phyloP scores from a whole-genome alignment of 2,888 invertebrate species.

The Matsumyia berberina region DNA sequence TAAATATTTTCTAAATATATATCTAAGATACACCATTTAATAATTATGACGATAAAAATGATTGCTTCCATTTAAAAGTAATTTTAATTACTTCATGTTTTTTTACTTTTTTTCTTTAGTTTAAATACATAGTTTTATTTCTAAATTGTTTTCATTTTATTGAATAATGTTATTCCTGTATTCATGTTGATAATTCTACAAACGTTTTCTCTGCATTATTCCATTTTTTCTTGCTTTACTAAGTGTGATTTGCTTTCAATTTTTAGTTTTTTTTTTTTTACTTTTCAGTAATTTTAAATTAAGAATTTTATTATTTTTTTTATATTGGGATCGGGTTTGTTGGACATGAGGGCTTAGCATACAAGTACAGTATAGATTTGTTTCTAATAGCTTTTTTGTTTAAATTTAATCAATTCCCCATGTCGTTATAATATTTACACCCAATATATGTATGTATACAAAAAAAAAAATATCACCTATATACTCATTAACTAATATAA shows the following conservation, averaged over 20 bases:
- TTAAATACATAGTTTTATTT: conserved; percentile 64
- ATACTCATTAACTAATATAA: conserved; percentile 58
- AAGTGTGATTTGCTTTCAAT: conserved; percentile 59
- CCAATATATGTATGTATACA: conserved; percentile 42
- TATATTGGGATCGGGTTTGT: conserved; percentile 48
- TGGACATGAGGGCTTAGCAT: conserved; percentile 71
- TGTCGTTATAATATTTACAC: conserved; percentile 72
- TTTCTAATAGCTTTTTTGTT: conserved; percentile 58
- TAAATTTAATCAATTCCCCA: conserved; percentile 75
- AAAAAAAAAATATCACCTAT: conserved; percentile 66
- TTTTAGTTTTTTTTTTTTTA: conserved; percentile 11
- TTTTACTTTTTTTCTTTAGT: conserved; percentile 40
- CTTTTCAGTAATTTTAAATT: conserved; percentile 31
- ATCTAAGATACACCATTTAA: conserved; percentile 76
- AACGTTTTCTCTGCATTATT: conserved; percentile 59
- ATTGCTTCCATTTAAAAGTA: conserved; percentile 76
- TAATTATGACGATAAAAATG: conserved; percentile 76
- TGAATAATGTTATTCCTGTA: conserved; percentile 73
- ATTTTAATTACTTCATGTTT: conserved; percentile 67
- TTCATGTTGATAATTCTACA: conserved; percentile 71
- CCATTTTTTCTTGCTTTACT: conserved; percentile 43
- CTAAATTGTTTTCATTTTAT: conserved; percentile 64
- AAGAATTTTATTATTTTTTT: conserved; percentile 20
- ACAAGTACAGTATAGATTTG: conserved; percentile 56
- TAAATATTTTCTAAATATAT: conserved; percentile 74